phyloP scores from a whole-genome alignment of 2,113 vertebrate species.

The Eudorcas thomsonii region DNA sequence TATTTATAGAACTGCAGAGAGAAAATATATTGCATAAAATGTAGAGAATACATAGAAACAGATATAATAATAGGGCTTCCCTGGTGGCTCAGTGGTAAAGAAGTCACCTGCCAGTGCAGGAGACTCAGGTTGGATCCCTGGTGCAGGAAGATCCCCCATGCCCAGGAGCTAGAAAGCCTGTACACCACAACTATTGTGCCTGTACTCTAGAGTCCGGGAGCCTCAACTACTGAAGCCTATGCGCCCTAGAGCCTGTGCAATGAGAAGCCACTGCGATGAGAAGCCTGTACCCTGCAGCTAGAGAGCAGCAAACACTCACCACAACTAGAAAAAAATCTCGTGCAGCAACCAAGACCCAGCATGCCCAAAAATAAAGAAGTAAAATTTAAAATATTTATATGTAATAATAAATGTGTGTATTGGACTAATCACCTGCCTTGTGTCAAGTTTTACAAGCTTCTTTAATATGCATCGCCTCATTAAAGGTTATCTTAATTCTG shows the following conservation, averaged over 20 bases:
- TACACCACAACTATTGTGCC: not conserved
- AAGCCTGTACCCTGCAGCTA: not conserved
- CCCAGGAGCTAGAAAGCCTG: not conserved
- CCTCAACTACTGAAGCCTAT: not conserved
- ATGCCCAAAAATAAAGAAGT: not conserved
- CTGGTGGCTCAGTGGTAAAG: not conserved
- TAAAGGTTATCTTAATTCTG: not conserved
- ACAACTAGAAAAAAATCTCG: not conserved
- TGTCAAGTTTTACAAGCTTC: not conserved
- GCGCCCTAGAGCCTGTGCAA: accelerated
- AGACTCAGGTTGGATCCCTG: not conserved
- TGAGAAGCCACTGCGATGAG: not conserved
- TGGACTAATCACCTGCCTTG: not conserved
- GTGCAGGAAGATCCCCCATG: not conserved
- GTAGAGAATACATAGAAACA: not conserved
- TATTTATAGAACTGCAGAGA: not conserved
- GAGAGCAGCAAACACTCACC: not conserved
- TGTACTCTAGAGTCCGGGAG: accelerated
- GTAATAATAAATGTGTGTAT: not conserved
- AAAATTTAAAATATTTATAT: not conserved
- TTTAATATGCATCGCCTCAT: not conserved
- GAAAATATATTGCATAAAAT: not conserved
- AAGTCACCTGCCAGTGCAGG: not conserved
- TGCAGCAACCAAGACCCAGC: not conserved
- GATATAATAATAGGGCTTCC: not conserved